phyloP scores from a whole-genome alignment of 92 coral and sea anemone species.

The Parazoanthus swiftii region DNA sequence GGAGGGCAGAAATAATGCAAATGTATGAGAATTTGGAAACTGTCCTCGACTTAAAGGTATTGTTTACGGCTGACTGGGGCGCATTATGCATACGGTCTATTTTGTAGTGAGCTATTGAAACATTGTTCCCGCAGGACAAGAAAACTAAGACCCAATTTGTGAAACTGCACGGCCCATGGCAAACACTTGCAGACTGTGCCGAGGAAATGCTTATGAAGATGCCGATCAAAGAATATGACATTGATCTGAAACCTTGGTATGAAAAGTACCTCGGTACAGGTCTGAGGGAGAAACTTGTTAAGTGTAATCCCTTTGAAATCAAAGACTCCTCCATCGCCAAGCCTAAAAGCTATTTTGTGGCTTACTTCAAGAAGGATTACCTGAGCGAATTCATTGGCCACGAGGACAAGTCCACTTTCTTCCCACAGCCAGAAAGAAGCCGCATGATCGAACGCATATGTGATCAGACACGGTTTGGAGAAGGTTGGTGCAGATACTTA shows the following conservation, averaged over 20 bases:
- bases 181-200: constrained; percentile 67
- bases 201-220: constrained; percentile 90
- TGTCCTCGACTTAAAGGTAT: too few relatives aligned
- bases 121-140: constrained; percentile 34
- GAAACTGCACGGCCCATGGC: constrained; percentile 85
- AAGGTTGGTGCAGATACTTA: constrained; percentile 18
- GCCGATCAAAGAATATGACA: constrained; percentile 81
- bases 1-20: too few relatives aligned
- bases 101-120: background rate
- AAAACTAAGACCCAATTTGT: constrained; percentile 63
- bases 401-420: constrained; percentile 78
- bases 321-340: constrained; percentile 60
- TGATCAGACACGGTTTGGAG: constrained; percentile 67
- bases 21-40: too few relatives aligned
- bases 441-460: constrained; percentile 93
- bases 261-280: constrained; percentile 57
- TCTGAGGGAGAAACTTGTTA: constrained; percentile 57
- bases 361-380: constrained; percentile 72
- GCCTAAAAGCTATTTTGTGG: constrained; percentile 72
- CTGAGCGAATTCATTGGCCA: constrained; percentile 70
- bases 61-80: too few relatives aligned
- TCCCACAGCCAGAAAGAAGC: constrained; percentile 83
- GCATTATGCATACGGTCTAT: too few relatives aligned
- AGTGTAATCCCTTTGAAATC: constrained; percentile 74
- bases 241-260: constrained; percentile 65